These are phyloP conservation scores for Nemopilema nomurai DNA, from an alignment of 30 jellyfish, hydroid and myxozoan species.

Conservation along the genomic window DNA sequence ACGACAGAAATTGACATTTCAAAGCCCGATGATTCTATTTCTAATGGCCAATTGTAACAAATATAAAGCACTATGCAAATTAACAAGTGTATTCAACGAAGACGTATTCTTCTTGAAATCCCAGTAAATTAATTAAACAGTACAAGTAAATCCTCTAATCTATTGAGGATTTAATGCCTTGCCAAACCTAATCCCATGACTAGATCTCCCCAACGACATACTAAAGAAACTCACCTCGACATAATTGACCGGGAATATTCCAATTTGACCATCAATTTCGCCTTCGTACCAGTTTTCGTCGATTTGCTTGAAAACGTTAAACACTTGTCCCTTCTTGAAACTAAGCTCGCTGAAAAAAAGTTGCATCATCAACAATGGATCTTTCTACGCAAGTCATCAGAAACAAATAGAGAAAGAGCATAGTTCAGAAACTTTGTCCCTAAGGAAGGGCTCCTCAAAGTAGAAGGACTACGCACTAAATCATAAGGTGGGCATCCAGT, in stretches of 20 bases:
- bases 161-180: neutral
- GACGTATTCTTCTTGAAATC: neutral
- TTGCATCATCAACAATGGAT: too few relatives aligned
- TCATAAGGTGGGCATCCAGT: too few relatives aligned
- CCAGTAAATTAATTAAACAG: neutral
- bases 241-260: constrained; percentile 80
- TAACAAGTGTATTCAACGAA: neutral
- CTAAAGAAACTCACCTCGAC: constrained; percentile 58
- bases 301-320: constrained; percentile 45
- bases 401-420: too few relatives aligned
- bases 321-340: constrained; percentile 70
- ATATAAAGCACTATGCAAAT: neutral
- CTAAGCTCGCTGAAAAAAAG: constrained; percentile 29
- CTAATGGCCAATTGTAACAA: neutral
- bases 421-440: too few relatives aligned
- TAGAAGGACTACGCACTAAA: too few relatives aligned
- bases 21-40: neutral
- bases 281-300: constrained; percentile 97
- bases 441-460: too few relatives aligned
- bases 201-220: neutral
- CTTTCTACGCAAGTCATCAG: too few relatives aligned
- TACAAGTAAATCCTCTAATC: neutral
- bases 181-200: neutral
- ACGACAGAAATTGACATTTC: neutral
- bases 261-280: constrained; percentile 58